These are phyloP conservation scores for Dasyurus viverrinus DNA, from an alignment of 2,113 vertebrate species.

Conservation along the genomic window DNA sequence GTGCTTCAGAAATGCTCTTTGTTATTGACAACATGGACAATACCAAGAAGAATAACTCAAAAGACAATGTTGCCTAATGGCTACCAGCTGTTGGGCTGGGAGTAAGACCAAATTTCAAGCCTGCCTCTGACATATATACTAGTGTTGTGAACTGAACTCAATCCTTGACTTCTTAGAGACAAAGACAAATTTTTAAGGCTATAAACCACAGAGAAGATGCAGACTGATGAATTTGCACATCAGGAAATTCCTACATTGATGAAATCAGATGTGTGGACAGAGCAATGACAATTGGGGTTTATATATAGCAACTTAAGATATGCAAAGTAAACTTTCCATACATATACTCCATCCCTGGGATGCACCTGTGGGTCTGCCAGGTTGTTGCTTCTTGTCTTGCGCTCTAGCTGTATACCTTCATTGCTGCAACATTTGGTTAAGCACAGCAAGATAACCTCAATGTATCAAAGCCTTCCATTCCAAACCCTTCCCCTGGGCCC, in stretches of 20 bases:
- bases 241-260: not conserved
- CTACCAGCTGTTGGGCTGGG: not conserved
- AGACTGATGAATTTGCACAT: not conserved
- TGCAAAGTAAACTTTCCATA: not conserved
- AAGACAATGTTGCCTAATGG: not conserved
- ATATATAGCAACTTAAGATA: not conserved
- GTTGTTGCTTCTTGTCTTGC: not conserved
- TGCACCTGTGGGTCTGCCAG: not conserved
- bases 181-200: not conserved
- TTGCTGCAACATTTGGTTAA: not conserved
- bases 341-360: not conserved
- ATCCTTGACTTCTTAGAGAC: not conserved
- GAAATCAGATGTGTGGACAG: not conserved
- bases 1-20: not conserved
- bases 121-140: not conserved
- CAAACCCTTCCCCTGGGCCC: not conserved
- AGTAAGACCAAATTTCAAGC: slow-evolving; percentile 13
- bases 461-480: not conserved
- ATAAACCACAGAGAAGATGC: not conserved
- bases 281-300: not conserved
- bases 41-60: not conserved
- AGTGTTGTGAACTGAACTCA: slow-evolving; percentile 8
- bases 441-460: not conserved
- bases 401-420: not conserved
- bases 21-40: not conserved